Evolutionary conservation across 2,797 vertebrate species (phyloP).

Genomic region (Pitangus sulphuratus): DNA sequence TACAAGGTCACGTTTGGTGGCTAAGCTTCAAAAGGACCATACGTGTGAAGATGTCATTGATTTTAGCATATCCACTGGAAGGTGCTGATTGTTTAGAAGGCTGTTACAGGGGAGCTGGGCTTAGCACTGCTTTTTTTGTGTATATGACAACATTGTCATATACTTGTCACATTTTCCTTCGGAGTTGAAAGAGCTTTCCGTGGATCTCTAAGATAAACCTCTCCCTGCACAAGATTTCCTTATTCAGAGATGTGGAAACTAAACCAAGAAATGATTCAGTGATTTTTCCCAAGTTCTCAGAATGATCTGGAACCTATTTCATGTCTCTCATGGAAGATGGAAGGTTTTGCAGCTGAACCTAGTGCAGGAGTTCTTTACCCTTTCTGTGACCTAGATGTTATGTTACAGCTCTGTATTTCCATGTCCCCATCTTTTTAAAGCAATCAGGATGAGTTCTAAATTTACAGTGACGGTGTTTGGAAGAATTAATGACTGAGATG

Average conservation of each 20-base stretch:
- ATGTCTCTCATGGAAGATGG: neutral
- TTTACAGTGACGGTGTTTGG: neutral
- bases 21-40: neutral
- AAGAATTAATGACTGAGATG: neutral
- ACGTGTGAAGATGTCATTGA: neutral
- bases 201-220: neutral
- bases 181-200: neutral
- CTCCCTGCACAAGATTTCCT: conserved; percentile 10
- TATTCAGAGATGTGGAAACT: conserved; percentile 3
- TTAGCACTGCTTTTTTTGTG: neutral
- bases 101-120: neutral
- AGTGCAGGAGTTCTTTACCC: neutral
- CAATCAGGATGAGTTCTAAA: neutral
- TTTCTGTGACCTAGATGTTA: neutral
- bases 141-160: neutral
- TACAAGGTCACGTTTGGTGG: neutral
- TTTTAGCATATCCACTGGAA: neutral
- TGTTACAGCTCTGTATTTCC: neutral
- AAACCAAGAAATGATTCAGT: conserved; percentile 7
- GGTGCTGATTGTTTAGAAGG: neutral
- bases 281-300: neutral
- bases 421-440: neutral
- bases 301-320: neutral
- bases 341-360: neutral
- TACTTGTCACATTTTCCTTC: neutral